Conservation (phyloP, 2,888 invertebrate genomes). For the Opisthograptis luteolata region DNA sequence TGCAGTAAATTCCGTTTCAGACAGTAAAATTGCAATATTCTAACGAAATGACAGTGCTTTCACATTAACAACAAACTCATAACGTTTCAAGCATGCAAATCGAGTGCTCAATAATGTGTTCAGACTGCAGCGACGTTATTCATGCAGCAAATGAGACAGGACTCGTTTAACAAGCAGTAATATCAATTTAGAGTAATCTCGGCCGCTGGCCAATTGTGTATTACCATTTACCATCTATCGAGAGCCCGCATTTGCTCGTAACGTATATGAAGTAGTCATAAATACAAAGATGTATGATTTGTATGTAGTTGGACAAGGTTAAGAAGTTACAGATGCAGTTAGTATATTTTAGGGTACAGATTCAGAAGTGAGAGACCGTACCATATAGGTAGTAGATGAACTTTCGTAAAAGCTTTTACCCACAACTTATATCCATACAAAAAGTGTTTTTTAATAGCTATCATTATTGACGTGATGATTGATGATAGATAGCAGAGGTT, state of each 20-base stretch:
- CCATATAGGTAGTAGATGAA: too few species aligned
- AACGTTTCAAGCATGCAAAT: slow-evolving; percentile 16
- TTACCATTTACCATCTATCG: slow-evolving; percentile 53
- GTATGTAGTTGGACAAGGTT: neutral
- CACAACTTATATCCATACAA: too few species aligned
- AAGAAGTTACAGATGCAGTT: neutral
- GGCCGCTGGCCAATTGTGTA: slow-evolving; percentile 52
- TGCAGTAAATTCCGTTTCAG: slow-evolving; percentile 5
- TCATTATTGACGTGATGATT: too few species aligned
- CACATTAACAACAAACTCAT: slow-evolving; percentile 3
- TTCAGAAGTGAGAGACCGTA: too few species aligned
- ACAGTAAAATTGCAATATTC: slow-evolving; percentile 1
- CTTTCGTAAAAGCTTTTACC: too few species aligned
- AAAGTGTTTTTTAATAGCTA: too few species aligned
- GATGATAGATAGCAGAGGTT: too few species aligned
- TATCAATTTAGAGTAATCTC: slow-evolving; percentile 60
- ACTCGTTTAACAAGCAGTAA: slow-evolving; percentile 44
- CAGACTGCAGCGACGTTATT: slow-evolving; percentile 28
- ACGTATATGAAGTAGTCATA: slow-evolving; percentile 14
- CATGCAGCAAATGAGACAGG: slow-evolving; percentile 39
- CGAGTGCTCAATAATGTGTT: slow-evolving; percentile 24
- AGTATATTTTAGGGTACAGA: too few species aligned
- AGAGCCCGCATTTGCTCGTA: slow-evolving; percentile 56
- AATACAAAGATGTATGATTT: slow-evolving; percentile 1
- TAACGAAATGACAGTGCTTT: slow-evolving; percentile 5